Base-by-base conservation (phyloP, 2,888 invertebrate genomes). In the Euplexia lucipara region DNA sequence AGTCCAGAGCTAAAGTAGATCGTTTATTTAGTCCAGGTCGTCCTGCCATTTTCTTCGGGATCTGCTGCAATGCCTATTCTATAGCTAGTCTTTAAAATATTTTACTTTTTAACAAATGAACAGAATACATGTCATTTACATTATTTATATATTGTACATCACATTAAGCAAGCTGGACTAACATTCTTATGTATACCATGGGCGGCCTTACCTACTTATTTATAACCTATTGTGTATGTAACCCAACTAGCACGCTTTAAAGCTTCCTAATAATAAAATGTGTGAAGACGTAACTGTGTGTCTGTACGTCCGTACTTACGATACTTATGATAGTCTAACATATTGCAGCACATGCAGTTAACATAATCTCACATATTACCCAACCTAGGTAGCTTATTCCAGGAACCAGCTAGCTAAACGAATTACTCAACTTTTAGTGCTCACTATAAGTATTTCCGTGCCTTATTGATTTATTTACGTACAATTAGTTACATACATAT, bases 391-490 rank as follows among this genome's bases (percentile, higher is more conserved):
- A 39, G 41, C 58, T 39, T 12, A 45, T 30, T 58, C 75, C 54
- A 58, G 45, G 69, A 78, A 66, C 45, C 56, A 7, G n/a, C 48
- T 1, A 18, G 22, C 54, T 60, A 37, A 48, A 60, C 59, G 18
- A 39, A 72, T 78, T 60, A 78, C 78, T 73, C 30, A 73, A 73
- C 45, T 35, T 39, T 39, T 26, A 64, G 65, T 39, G 16, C 53
- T 58, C 14, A n/a, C 22, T 32, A 10, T 22, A 22, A 60, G 41
- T 45, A 48, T 60, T 74, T 74, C 68, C 73, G 60, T 37, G 60
- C 34, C 59, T 58, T 59, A 37, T 45, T 45, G 18, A 35, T 45
- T 26, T 56, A 37, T 42, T 42, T 37, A 41, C 16, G 18, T 35
- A 26, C 20, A 51, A n/a, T 26, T 10, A 54, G 18, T 1, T 32